A percentile compares a stretch with the other conserved stretches of the same genome.
Evolutionary conservation across 2,888 invertebrate species (phyloP).

Genomic region (Caenorhabditis zanzibari): DNA sequence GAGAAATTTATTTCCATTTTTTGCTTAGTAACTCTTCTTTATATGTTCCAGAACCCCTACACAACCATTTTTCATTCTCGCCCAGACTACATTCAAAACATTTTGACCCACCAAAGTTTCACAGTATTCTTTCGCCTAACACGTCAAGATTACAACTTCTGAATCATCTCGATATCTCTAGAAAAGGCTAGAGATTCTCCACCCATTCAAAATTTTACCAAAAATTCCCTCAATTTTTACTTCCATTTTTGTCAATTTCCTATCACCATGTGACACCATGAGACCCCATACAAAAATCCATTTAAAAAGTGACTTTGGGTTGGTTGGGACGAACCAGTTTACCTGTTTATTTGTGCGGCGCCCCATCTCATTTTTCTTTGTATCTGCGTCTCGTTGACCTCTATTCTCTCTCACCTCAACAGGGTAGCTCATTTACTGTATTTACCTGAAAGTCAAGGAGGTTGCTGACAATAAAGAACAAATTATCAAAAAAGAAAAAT

Average conservation of each 20-base stretch:
- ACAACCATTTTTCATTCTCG: not conserved
- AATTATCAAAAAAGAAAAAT: conserved; percentile 44
- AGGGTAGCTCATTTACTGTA: conserved; percentile 48
- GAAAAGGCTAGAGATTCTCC: conserved; percentile 8
- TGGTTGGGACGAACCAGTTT: conserved; percentile 59
- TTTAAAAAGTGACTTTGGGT: conserved; percentile 42
- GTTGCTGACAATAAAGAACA: conserved; percentile 33
- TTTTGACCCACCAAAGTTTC: not conserved
- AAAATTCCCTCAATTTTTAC: not conserved
- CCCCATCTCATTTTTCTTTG: conserved; percentile 31
- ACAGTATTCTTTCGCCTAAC: not conserved
- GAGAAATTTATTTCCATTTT: too few species aligned
- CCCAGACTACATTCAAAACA: not conserved
- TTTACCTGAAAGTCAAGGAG: conserved; percentile 60
- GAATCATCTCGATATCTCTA: conserved; percentile 19
- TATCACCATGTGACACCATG: conserved; percentile 38
- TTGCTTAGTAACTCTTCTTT: too few species aligned
- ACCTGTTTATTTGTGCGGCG: conserved; percentile 65
- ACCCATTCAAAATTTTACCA: too few species aligned
- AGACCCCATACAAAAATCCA: conserved; percentile 58
- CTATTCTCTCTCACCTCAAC: conserved; percentile 21
- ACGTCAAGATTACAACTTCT: conserved; percentile 1
- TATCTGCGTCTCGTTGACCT: conserved; percentile 52
- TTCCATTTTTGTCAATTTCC: not conserved
- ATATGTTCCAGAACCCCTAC: too few species aligned